These are phyloP conservation scores for Lasioglossum morio DNA, from an alignment of 2,888 invertebrate genomes.

Conservation along the genomic window DNA sequence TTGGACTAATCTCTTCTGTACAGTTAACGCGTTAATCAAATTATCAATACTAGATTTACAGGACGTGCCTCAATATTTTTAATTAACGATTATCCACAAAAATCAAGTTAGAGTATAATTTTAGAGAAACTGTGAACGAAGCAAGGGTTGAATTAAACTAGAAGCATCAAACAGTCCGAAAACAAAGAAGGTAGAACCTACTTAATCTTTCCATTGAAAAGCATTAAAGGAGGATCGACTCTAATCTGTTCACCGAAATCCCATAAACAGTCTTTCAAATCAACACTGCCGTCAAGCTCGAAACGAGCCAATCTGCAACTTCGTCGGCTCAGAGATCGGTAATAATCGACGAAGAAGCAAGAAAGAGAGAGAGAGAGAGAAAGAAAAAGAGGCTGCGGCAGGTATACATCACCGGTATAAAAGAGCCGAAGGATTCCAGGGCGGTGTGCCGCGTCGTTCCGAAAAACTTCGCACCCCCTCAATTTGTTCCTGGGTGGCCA, in stretches of 20 bases:
- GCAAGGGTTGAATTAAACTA: background rate
- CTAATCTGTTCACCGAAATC: constrained; percentile 13
- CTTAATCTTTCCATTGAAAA: constrained; percentile 1
- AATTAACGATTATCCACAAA: too few species aligned
- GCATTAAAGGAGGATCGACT: background rate
- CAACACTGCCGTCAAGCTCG: constrained; percentile 10
- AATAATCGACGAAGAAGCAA: background rate
- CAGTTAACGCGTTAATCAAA: background rate
- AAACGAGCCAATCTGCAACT: constrained; percentile 7
- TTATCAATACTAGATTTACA: background rate
- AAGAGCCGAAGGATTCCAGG: background rate
- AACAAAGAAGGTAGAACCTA: background rate
- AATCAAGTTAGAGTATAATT: too few species aligned
- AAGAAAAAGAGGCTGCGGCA: background rate
- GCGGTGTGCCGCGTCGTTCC: background rate
- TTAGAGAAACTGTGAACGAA: background rate
- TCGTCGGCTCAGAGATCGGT: background rate
- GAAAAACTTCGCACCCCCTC: constrained; percentile 39
- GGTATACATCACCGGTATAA: constrained; percentile 2
- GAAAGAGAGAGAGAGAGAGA: background rate
- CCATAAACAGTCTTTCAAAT: constrained; percentile 11
- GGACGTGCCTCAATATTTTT: too few species aligned
- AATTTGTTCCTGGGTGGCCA: constrained; percentile 50
- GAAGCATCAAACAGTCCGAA: background rate
- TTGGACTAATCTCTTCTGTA: background rate